These are phyloP conservation scores for Gambusia affinis DNA, from an alignment of 2,113 vertebrate genomes.

Conservation along the genomic window DNA sequence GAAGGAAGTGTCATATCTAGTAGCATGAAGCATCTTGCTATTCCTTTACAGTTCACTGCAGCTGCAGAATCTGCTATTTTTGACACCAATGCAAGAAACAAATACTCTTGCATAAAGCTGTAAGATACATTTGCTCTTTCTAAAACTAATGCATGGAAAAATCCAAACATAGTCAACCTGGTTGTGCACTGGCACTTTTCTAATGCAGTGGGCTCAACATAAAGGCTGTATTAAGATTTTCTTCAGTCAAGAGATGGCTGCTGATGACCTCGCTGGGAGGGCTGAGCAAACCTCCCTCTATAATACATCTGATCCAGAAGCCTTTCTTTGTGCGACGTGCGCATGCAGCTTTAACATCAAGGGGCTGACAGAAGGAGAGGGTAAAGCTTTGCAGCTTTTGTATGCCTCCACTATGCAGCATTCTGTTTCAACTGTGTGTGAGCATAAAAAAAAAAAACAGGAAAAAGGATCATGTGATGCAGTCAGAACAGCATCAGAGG, in stretches of 20 bases:
- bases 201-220: slow-evolving; percentile 31
- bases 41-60: slow-evolving; percentile 20
- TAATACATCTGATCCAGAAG: slow-evolving; percentile 47
- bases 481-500: slow-evolving; percentile 33
- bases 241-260: slow-evolving; percentile 55
- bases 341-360: slow-evolving; percentile 49
- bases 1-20: slow-evolving; percentile 31
- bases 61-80: slow-evolving; percentile 27
- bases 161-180: slow-evolving; percentile 13
- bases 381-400: slow-evolving; percentile 43
- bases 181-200: slow-evolving; percentile 19
- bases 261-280: slow-evolving; percentile 60
- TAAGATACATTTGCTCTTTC: not conserved
- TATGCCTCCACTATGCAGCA: slow-evolving; percentile 56
- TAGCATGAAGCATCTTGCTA: slow-evolving; percentile 26
- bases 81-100: slow-evolving; percentile 1
- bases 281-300: slow-evolving; percentile 58
- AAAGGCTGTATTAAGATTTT: slow-evolving; percentile 42
- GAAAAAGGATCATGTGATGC: slow-evolving; percentile 26
- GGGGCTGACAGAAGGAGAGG: slow-evolving; percentile 22
- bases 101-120: not conserved
- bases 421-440: slow-evolving; percentile 44
- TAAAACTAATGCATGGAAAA: not conserved
- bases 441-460: slow-evolving; percentile 31
- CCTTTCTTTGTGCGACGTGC: slow-evolving; percentile 13